Base-by-base conservation (phyloP, 2,888 invertebrate genomes). In the Sinotaia quadrata region DNA sequence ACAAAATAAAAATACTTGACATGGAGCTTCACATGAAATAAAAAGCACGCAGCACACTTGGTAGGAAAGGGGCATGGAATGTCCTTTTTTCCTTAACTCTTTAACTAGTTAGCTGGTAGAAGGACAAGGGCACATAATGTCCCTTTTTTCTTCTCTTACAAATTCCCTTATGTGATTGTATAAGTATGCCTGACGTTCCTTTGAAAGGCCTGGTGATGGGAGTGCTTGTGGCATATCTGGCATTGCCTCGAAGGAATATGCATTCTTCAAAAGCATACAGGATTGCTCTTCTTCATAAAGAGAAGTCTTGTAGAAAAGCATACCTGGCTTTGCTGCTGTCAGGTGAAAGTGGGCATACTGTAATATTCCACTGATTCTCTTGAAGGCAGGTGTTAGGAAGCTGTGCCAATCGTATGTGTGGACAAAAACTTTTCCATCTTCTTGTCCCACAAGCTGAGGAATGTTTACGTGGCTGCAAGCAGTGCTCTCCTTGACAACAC, bases 401-500 rank as follows among this genome's bases (percentile, higher is more conserved):
- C 15, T 7, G 21, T 63, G 69, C 75, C 73, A 74, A 41, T 72
- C 58, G 36, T 67, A 69, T 2, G 63, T 56, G 8, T 41, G 49
- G 4, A 74, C 73, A 49, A 29, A n/a, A n/a, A 67, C 49, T 12
- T 24, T 51, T 7, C 67, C 71, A 58, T 63, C 54, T 41, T 67
- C 68, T n/a, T 18, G 15, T 15, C 70, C 68, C n/a, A 63, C 67
- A 1, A 68, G 37, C 68, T 75, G 73, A 15, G 68, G 44, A 41
- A 68, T 52, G 59, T 75, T 75, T 1, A 74, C 66, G 3, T 29
- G 27, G 31, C 59, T 36, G 4, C 57, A 57, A 15, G 63, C 51
- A 8, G 75, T 68, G 18, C 69, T 72, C n/a, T 57, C 33, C 5
- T 41, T 57, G n/a, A 74, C 68, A 27, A 68, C 68, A 12, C 56